phyloP scores from a whole-genome alignment of 2,113 vertebrate species.

The Holacanthus passer region DNA sequence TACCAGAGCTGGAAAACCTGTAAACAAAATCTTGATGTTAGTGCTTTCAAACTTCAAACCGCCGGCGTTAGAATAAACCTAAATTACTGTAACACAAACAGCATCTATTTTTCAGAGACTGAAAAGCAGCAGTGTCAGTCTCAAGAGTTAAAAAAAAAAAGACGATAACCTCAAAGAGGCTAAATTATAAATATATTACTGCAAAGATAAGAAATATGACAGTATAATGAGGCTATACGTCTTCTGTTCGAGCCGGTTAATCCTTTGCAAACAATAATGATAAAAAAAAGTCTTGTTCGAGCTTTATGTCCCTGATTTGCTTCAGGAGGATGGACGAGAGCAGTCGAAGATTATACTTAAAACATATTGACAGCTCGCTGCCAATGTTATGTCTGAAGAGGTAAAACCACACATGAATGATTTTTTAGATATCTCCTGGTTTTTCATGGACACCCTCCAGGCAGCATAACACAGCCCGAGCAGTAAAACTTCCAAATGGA shows the following conservation, averaged over 20 bases:
- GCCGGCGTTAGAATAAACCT: background rate
- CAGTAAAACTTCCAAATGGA: constrained; percentile 66
- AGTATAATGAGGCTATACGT: background rate
- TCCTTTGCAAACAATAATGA: constrained; percentile 5
- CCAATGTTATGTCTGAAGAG: constrained; percentile 62
- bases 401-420: constrained; percentile 66
- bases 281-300: constrained; percentile 26
- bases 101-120: background rate
- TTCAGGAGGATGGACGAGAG: constrained; percentile 13
- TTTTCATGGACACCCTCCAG: constrained; percentile 71
- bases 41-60: constrained; percentile 22
- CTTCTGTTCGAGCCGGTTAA: constrained; percentile 1
- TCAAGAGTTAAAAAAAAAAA: background rate
- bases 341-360: constrained; percentile 35
- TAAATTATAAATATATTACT: background rate
- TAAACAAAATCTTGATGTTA: constrained; percentile 26
- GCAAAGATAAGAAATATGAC: background rate
- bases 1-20: constrained; percentile 25
- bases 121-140: constrained; percentile 3
- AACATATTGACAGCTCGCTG: constrained; percentile 47
- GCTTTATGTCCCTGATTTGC: constrained; percentile 49
- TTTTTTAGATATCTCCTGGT: constrained; percentile 71
- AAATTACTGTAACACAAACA: constrained; percentile 4
- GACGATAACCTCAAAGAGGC: background rate
- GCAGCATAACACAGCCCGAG: constrained; percentile 52